These are phyloP conservation scores for Rattus norvegicus DNA, from an alignment of 2,113 vertebrate genomes.

Conservation along the genomic window GRCr8 NC_086032.1:77660501-77661000, in stretches of 20 bases:
- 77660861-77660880: background rate
- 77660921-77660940: background rate
- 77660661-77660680: background rate
- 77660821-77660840: too few species aligned
- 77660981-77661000: background rate
- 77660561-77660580: background rate
- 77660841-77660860: too few species aligned
- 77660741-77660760: background rate
- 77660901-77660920: too few species aligned
- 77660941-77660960: background rate
- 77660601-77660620: background rate
- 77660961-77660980: background rate
- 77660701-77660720: background rate
- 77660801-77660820: background rate
- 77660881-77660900: rapidly evolving
- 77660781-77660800: background rate
- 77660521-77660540: background rate
- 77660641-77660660: too few species aligned
- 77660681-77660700: rapidly evolving
- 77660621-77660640: background rate
- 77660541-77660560: background rate
- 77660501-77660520: background rate
- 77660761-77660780: background rate
- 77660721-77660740: background rate
- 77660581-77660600: background rate